Base-by-base conservation (phyloP, 2,888 invertebrate species). In the Drosophila formosana region DNA sequence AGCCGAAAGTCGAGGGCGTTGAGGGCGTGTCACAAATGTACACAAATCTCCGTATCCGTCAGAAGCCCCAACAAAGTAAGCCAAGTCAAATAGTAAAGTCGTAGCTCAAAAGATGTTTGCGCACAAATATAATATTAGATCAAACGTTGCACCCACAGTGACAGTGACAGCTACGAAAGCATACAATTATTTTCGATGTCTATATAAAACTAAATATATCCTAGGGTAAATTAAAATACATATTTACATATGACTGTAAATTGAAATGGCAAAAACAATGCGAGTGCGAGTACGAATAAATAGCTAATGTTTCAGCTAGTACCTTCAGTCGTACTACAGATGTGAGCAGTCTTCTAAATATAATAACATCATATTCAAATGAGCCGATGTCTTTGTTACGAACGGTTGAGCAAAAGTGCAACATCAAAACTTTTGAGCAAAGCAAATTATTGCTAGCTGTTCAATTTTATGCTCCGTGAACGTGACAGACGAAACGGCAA, bases 191-290 rank as follows among this genome's bases (percentile, higher is more conserved):
- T 9, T 25, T 43, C 0, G 32, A 9, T 13, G 39, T 61, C 46
- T 13, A 28, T 50, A 30, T 41, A 45, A 13, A 57, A 28, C 68
- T 76, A 75, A 60, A 77, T 69, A 73, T 72, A 72, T 64, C 49
- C 45, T 49, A 41, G 60, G 56, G 72, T 45, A n/a, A 28, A 47
- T 41, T 47, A 37, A 25, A 64, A 65, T 53, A 37, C n/a, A n/a
- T 4, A 4, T 4, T 4, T 11, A n/a, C 30, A 30, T 7, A 30
- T 7, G 7, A 2, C 6, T 6, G 43, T 52, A 52, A 39, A 57
- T 52, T 61, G 34, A 55, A 41, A 52, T 55, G 39, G 43, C 60
- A 60, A 64, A 52, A 50, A 55, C 55, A 63, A 63, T 67, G n/a
- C 51, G 46, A 46, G 41, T 32, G 43, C 34, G 43, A 55, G 9